Conservation (phyloP, 2,113 vertebrate genomes). For the Istiophorus platypterus region DNA sequence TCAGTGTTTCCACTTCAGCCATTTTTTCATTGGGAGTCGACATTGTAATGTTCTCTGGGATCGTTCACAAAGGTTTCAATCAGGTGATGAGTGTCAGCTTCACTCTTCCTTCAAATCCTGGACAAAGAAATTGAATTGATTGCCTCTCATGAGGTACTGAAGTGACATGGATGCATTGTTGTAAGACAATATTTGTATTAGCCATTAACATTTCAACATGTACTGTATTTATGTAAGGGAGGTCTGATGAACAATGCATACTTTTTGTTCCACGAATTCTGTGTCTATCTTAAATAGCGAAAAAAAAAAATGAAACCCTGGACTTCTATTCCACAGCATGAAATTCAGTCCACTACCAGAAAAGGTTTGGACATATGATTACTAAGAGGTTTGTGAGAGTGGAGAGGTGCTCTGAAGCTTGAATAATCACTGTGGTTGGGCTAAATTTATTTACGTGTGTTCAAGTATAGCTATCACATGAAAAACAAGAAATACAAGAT, state of each 20-base stretch:
- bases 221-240: slow-evolving; percentile 6
- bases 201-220: slow-evolving; percentile 34
- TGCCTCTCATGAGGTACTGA: not conserved
- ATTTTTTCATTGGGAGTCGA: slow-evolving; percentile 16
- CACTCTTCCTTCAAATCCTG: not conserved
- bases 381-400: not conserved
- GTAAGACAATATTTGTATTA: slow-evolving; percentile 24
- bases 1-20: slow-evolving; percentile 28
- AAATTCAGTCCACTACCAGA: not conserved
- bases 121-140: slow-evolving; percentile 5
- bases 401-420: slow-evolving; percentile 5
- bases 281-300: not conserved
- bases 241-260: slow-evolving; percentile 2
- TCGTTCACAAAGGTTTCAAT: slow-evolving; percentile 10
- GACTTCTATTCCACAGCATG: not conserved
- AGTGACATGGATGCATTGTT: slow-evolving; percentile 18
- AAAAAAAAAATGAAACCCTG: slow-evolving; percentile 17
- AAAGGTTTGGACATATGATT: not conserved
- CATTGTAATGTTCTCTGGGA: not conserved
- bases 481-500: not conserved
- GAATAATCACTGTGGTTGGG: not conserved
- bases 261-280: slow-evolving; percentile 10
- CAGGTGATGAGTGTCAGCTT: slow-evolving; percentile 6
- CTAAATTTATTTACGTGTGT: not conserved
- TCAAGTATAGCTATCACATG: slow-evolving; percentile 8